Evolutionary conservation across 1,140 invertebrate species (phyloP).

Genomic region (Octopus sinensis): DNA sequence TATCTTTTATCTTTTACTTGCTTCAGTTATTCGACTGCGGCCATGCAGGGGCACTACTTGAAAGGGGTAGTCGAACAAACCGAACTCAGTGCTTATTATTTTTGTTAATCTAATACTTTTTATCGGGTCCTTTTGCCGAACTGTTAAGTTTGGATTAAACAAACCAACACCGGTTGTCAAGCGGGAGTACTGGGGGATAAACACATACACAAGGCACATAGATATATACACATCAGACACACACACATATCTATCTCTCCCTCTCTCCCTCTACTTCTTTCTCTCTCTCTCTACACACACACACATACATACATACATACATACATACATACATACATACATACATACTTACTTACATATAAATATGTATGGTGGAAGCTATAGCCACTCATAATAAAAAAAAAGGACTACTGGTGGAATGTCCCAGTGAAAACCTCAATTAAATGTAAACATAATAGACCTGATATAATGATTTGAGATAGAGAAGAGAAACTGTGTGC

Average conservation of each 20-base stretch:
- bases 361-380: neutral
- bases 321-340: slow-evolving; percentile 10
- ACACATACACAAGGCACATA: neutral
- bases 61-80: no score
- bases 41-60: no score
- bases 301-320: slow-evolving; percentile 11
- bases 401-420: neutral
- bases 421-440: neutral
- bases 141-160: no score
- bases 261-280: neutral
- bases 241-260: neutral
- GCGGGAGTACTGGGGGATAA: no score
- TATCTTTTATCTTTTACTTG: no score
- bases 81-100: no score
- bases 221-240: neutral
- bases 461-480: neutral
- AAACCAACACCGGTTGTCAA: no score
- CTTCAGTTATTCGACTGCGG: no score
- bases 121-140: no score
- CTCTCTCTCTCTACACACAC: neutral
- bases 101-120: no score
- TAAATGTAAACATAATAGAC: neutral
- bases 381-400: slow-evolving; percentile 12
- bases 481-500: neutral
- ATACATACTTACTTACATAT: no score